phyloP scores from a whole-genome alignment of 2,888 invertebrate genomes.

The Caenorhabditis japonica region DNA sequence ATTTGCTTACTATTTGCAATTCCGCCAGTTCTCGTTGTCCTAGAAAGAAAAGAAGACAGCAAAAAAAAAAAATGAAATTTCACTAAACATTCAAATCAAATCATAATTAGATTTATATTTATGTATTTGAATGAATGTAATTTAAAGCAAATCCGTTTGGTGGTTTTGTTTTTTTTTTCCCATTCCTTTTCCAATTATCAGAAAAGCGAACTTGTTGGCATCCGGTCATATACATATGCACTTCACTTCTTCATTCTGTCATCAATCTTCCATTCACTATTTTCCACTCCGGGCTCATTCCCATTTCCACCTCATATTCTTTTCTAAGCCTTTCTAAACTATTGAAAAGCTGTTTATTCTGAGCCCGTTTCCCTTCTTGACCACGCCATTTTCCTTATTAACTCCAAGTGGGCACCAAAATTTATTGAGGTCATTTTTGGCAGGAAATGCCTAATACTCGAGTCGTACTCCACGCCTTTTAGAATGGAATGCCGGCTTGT shows the following conservation, averaged over 20 bases:
- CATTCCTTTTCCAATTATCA: slow-evolving; percentile 10
- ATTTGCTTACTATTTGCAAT: slow-evolving; percentile 34
- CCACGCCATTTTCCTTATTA: slow-evolving; percentile 41
- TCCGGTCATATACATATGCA: not conserved
- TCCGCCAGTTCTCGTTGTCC: slow-evolving; percentile 14
- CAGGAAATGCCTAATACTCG: slow-evolving; percentile 46
- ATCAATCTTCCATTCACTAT: no score
- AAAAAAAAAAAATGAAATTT: no score
- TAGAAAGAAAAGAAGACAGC: no score
- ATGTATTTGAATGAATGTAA: not conserved
- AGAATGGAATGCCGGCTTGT: slow-evolving; percentile 12
- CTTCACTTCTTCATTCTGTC: not conserved
- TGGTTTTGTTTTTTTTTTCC: not conserved
- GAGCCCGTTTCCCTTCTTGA: slow-evolving; percentile 19
- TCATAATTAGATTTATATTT: no score
- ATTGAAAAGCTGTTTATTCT: slow-evolving; percentile 41
- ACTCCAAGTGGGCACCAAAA: slow-evolving; percentile 25
- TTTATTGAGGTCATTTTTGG: slow-evolving; percentile 38
- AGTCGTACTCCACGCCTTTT: slow-evolving; percentile 28
- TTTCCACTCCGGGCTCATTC: no score
- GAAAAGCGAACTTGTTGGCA: not conserved
- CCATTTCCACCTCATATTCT: slow-evolving; percentile 21
- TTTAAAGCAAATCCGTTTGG: no score
- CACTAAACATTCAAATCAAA: no score
- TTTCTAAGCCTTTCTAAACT: slow-evolving; percentile 13